phyloP scores from a whole-genome alignment of 2,113 vertebrate genomes.

The Myiagra hebetior region DNA sequence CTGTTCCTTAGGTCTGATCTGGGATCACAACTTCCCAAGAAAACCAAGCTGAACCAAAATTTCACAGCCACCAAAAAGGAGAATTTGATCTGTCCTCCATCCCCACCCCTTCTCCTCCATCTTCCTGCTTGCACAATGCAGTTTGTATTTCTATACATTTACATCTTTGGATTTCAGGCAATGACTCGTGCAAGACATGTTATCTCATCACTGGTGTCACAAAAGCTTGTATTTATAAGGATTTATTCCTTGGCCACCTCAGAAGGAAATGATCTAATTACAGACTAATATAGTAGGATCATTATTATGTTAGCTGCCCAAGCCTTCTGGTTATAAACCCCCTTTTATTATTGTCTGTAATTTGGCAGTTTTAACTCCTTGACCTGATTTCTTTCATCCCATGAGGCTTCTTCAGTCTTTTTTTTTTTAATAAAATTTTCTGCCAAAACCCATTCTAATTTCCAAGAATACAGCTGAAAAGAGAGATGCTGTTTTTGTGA shows the following conservation, averaged over 20 bases:
- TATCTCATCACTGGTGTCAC: not conserved
- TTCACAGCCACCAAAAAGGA: not conserved
- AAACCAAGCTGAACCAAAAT: not conserved
- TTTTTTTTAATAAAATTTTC: not conserved
- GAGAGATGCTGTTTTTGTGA: not conserved
- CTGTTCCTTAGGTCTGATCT: not conserved
- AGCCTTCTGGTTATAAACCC: not conserved
- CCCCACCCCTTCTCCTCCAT: not conserved
- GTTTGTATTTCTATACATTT: not conserved
- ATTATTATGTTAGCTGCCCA: conserved; percentile 4
- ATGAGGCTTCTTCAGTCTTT: not conserved
- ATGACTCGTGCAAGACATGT: not conserved
- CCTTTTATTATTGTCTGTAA: not conserved
- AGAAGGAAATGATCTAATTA: conserved; percentile 38
- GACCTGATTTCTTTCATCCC: not conserved
- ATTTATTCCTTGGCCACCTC: not conserved
- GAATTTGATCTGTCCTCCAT: not conserved
- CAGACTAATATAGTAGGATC: not conserved
- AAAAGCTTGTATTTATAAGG: not conserved
- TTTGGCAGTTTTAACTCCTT: not conserved
- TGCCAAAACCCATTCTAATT: not conserved
- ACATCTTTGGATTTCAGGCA: not conserved
- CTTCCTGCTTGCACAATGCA: not conserved
- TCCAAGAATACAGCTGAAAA: not conserved
- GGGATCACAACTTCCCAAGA: not conserved